Evolutionary conservation across 2,888 invertebrate species (phyloP).

Genomic region (Mechanitis messenoides): DNA sequence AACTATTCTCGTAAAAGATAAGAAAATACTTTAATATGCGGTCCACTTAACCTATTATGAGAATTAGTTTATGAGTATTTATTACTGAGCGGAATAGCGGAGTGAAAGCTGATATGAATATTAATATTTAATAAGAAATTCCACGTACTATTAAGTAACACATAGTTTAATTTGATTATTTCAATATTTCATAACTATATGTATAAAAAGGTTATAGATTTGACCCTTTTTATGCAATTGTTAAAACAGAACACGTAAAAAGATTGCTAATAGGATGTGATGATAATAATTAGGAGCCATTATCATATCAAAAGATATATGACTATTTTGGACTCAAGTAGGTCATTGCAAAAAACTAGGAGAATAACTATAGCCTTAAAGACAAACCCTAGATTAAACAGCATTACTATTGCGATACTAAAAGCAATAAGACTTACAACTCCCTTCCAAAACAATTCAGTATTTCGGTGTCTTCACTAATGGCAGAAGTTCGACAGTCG

Average conservation of each 20-base stretch:
- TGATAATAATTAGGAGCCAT: no score
- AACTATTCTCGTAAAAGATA: constrained; percentile 24
- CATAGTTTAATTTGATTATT: no score
- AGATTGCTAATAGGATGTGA: no score
- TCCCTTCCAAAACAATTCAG: constrained; percentile 75
- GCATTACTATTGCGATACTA: constrained; percentile 67
- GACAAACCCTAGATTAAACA: constrained; percentile 66
- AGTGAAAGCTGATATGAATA: constrained; percentile 26
- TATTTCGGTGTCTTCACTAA: constrained; percentile 76
- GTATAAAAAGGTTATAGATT: no score
- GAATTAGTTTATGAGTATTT: constrained; percentile 26
- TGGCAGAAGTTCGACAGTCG: constrained; percentile 76
- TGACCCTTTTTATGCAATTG: no score
- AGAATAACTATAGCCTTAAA: not conserved
- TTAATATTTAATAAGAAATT: constrained; percentile 19
- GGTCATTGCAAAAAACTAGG: not conserved
- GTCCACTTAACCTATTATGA: constrained; percentile 20
- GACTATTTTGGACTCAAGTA: not conserved
- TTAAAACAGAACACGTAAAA: no score
- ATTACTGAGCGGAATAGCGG: constrained; percentile 11
- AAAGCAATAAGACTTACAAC: constrained; percentile 77
- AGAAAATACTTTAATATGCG: constrained; percentile 26
- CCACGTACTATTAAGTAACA: no score
- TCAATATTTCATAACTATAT: no score
- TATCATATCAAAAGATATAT: no score